A percentile compares a stretch with the other conserved stretches of the same genome.
These are phyloP conservation scores for Lithophane leautieri DNA, from an alignment of 2,888 invertebrate species.

Conservation along the genomic window DNA sequence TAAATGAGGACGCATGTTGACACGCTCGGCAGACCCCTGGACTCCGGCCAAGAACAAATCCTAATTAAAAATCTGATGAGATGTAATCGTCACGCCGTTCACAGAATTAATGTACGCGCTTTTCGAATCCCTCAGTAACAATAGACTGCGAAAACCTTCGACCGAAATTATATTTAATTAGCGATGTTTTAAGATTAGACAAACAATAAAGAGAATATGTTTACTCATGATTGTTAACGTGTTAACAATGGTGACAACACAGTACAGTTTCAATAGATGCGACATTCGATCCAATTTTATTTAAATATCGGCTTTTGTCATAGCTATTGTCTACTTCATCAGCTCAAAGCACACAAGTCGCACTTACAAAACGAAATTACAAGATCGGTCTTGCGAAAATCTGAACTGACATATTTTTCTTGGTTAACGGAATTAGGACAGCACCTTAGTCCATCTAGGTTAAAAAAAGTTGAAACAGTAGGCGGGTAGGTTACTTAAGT, in stretches of 20 bases:
- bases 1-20: slow-evolving; percentile 68
- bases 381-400: not conserved
- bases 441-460: slow-evolving; percentile 11
- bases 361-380: slow-evolving; percentile 12
- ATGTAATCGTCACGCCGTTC: slow-evolving; percentile 69
- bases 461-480: slow-evolving; percentile 22
- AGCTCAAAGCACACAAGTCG: not conserved
- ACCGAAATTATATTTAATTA: slow-evolving; percentile 44
- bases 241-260: slow-evolving; percentile 58
- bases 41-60: slow-evolving; percentile 68
- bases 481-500: slow-evolving; percentile 45
- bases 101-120: slow-evolving; percentile 64
- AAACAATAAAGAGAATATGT: slow-evolving; percentile 52
- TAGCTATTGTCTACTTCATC: slow-evolving; percentile 25
- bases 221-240: slow-evolving; percentile 50
- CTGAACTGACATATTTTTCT: slow-evolving; percentile 20
- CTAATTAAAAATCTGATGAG: slow-evolving; percentile 71
- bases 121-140: slow-evolving; percentile 47
- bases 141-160: slow-evolving; percentile 44
- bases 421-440: slow-evolving; percentile 32
- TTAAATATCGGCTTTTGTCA: slow-evolving; percentile 39
- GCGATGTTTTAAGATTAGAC: slow-evolving; percentile 46
- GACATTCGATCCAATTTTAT: slow-evolving; percentile 44
- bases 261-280: slow-evolving; percentile 37
- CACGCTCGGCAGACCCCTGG: slow-evolving; percentile 69